Percentiles rank a stretch among this genome's conserved stretches.
phyloP scores from a whole-genome alignment of 2,797 vertebrate species.

The Ammospiza maritima region DNA sequence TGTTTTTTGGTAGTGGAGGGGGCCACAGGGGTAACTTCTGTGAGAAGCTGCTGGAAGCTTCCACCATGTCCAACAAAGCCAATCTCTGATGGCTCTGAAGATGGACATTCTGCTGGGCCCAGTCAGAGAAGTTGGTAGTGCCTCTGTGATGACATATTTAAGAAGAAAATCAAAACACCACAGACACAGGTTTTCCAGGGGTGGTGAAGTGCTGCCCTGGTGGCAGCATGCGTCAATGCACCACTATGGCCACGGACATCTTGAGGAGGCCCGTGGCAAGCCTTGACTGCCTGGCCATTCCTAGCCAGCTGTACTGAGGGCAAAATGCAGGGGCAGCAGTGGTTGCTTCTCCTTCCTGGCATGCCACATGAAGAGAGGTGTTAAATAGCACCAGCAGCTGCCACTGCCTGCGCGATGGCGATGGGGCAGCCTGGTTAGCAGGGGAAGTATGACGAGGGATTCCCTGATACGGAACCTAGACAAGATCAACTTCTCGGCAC shows the following conservation, averaged over 20 bases:
- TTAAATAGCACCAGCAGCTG: not conserved
- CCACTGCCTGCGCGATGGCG: too few species aligned
- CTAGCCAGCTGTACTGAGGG: not conserved
- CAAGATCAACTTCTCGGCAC: not conserved
- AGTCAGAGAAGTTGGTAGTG: not conserved
- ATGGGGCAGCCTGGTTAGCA: too few species aligned
- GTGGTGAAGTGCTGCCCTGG: too few species aligned
- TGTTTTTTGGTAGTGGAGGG: too few species aligned
- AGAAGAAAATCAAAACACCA: not conserved
- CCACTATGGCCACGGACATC: not conserved
- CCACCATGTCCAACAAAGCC: too few species aligned
- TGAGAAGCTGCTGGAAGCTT: not conserved
- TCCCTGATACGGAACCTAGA: too few species aligned
- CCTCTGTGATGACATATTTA: not conserved
- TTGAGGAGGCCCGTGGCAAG: fast-evolving
- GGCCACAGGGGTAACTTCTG: not conserved
- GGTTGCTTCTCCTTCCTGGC: not conserved
- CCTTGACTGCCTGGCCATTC: not conserved
- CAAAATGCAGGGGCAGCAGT: too few species aligned
- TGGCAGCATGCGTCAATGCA: fast-evolving
- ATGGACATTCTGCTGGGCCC: not conserved
- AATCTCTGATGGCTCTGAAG: not conserved
- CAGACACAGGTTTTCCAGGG: not conserved
- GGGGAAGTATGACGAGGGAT: not conserved
- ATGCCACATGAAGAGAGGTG: too few species aligned